Evolutionary conservation across 37 sponge, comb jelly and placozoan species (phyloP).

Genomic region (Axinella damicornis): DNA sequence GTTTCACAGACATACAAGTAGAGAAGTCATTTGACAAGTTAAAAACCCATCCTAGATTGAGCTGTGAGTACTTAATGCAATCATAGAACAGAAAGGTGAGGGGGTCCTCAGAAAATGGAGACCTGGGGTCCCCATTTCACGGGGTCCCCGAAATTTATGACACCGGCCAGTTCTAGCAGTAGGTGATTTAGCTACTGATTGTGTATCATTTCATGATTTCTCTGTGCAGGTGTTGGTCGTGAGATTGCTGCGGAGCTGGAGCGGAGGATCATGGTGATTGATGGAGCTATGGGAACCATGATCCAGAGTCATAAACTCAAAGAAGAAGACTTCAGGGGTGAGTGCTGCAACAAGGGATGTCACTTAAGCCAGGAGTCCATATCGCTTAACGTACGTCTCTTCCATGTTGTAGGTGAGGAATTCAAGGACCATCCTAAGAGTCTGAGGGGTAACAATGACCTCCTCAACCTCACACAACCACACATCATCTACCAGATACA

Average conservation of each 20-base stretch:
- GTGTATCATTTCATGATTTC: neutral
- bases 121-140: too few species aligned
- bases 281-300: slow-evolving; percentile 99
- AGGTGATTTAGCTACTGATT: too few species aligned
- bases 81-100: too few species aligned
- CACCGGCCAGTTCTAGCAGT: too few species aligned
- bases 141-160: too few species aligned
- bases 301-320: slow-evolving; percentile 83
- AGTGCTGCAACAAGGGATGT: neutral
- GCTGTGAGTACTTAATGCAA: too few species aligned
- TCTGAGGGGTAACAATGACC: slow-evolving; percentile 96
- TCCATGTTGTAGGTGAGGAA: slow-evolving; percentile 72
- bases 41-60: too few species aligned
- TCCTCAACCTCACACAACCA: slow-evolving; percentile 94
- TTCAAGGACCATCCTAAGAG: slow-evolving; percentile 92
- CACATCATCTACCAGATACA: slow-evolving; percentile 91
- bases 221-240: slow-evolving; percentile 40
- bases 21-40: too few species aligned
- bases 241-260: slow-evolving; percentile 54
- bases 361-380: too few species aligned
- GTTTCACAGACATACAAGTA: too few species aligned
- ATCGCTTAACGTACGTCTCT: too few species aligned
- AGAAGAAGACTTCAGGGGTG: slow-evolving; percentile 95
- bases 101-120: too few species aligned
- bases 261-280: slow-evolving; percentile 92